Percentiles rank a stretch among this genome's conserved stretches.
Evolutionary conservation across 2,797 vertebrate species (phyloP).

Genomic region (Pempheris klunzingeri): DNA sequence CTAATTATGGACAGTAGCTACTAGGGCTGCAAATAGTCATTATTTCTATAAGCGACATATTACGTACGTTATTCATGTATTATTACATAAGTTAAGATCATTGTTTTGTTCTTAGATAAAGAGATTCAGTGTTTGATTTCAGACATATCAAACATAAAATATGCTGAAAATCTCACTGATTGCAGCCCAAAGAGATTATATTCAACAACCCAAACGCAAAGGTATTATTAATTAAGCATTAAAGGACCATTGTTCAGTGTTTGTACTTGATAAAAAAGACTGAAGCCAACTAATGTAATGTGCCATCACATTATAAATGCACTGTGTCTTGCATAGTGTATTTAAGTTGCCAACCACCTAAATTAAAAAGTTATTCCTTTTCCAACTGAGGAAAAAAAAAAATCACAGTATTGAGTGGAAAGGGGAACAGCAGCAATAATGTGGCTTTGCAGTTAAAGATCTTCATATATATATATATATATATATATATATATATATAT

Average conservation of each 20-base stretch:
- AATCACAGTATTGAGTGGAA: not conserved
- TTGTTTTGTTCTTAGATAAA: too few species aligned
- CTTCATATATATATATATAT: not conserved
- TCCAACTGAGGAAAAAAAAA: too few species aligned
- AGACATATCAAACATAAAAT: not conserved
- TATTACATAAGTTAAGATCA: too few species aligned
- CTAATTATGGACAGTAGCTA: too few species aligned
- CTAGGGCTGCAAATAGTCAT: too few species aligned
- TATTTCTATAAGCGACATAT: too few species aligned
- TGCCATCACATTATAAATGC: not conserved
- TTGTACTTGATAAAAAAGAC: not conserved
- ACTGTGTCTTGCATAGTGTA: not conserved
- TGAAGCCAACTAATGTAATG: not conserved
- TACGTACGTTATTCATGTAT: too few species aligned
- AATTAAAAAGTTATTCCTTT: not conserved
- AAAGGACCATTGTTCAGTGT: not conserved
- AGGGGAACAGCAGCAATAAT: not conserved
- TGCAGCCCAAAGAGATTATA: too few species aligned
- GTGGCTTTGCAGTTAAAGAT: not conserved
- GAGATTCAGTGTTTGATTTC: too few species aligned
- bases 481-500: too few species aligned
- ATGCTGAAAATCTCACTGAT: too few species aligned
- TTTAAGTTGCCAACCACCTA: not conserved
- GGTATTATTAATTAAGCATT: not conserved
- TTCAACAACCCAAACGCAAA: not conserved